Evolutionary conservation across 2,113 vertebrate species (phyloP).

Genomic region (Peromyscus maniculatus): DNA sequence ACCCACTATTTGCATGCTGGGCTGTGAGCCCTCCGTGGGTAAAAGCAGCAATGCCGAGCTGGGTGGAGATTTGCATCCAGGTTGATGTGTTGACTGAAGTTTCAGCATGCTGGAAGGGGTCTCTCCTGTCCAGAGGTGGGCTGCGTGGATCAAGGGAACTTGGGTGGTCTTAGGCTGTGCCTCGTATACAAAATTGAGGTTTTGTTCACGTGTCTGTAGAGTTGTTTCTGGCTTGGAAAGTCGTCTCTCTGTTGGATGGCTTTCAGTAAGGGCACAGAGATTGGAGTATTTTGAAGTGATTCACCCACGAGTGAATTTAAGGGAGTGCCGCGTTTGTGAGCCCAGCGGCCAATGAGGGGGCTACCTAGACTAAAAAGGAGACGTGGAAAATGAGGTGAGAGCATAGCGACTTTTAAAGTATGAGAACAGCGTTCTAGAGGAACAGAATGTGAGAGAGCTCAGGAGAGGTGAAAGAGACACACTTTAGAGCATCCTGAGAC

Average conservation of each 20-base stretch:
- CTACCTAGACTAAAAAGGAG: not conserved
- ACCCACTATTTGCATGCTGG: conserved; percentile 76
- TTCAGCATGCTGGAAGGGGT: not conserved
- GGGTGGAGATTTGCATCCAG: conserved; percentile 66
- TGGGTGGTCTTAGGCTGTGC: not conserved
- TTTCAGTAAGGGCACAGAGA: not conserved
- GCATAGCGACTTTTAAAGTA: not conserved
- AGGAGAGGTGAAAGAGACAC: not conserved
- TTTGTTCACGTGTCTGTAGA: not conserved
- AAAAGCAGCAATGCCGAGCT: not conserved
- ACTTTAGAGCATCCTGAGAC: not conserved
- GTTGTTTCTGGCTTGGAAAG: not conserved
- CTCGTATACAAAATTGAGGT: conserved; percentile 30
- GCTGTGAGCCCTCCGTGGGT: not conserved
- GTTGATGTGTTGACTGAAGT: not conserved
- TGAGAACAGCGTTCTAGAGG: not conserved
- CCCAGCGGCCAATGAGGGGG: not conserved
- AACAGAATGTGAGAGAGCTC: conserved; percentile 26
- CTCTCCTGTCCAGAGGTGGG: not conserved
- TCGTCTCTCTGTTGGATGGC: not conserved
- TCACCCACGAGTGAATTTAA: not conserved
- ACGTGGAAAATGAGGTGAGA: not conserved
- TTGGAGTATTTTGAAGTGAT: conserved; percentile 5
- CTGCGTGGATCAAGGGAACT: not conserved
- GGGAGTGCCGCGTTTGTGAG: not conserved